Base-by-base conservation (phyloP, 2,888 invertebrate genomes). In the Alcis repandata region DNA sequence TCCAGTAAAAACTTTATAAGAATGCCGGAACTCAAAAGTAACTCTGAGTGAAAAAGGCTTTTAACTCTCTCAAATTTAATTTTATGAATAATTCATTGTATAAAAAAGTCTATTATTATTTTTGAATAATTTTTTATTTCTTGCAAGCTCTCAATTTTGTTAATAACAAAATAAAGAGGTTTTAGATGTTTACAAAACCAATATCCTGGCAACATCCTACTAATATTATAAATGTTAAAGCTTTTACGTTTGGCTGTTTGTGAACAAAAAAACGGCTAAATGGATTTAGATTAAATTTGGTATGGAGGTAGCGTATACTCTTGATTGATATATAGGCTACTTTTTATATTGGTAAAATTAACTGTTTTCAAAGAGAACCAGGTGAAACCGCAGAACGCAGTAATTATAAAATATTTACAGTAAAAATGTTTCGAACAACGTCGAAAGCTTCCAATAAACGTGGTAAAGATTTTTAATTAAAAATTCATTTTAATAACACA, bases 71-170 rank as follows among this genome's bases (percentile, higher is more conserved):
- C 57, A 68, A 77, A 77, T 75, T 78, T 74, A 76, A 76, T 77
- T 81, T 74, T 74, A 82, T 83, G 79, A 82, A 84, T 83, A 80
- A 82, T 77, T 80, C 79, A 80, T 82, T 79, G 79, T 77, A 71
- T 73, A 70, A 49, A 63, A 65, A 65, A 70, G 17, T 62, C 58
- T 33, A 58, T 78, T 70, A 54, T 66, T 22, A 38, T 63, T 62
- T 64, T 62, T 36, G 33, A 49, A 58, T 59, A 67, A 60, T 67
- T 58, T 54, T 52, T 46, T 22, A 27, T 38, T 17, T 19, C 9
- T 13, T 36, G n/a, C 17, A 11, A 17, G 8, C 32, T 49, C 13
- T 32, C 17, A 15, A 22, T 49, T 32, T n/a, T 32, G 10, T 32
- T 27, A 6, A 32, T 32, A 15, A 32, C 9, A n/a, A 15, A 48